Conservation (phyloP, 1,140 invertebrate genomes). For the Anoplolepis gracilipes region DNA sequence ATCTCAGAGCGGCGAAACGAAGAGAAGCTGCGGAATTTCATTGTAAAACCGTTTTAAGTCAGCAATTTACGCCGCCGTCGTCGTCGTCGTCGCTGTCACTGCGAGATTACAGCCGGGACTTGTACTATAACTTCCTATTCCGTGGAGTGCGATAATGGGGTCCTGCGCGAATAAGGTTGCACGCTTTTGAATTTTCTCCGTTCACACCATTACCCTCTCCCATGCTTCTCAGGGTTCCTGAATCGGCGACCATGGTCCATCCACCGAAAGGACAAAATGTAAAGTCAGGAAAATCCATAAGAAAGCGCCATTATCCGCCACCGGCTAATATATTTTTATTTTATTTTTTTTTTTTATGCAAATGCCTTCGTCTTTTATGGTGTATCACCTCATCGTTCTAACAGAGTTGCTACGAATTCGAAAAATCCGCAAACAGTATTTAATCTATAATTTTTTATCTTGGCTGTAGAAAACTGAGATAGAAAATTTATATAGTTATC, state of each 20-base stretch:
- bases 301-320: background rate
- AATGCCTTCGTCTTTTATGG: background rate
- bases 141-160: background rate
- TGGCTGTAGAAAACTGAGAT: background rate
- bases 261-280: background rate
- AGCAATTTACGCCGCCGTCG: background rate
- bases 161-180: background rate
- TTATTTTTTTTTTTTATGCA: background rate
- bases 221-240: background rate
- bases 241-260: background rate
- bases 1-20: background rate
- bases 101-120: slow-evolving; percentile 1
- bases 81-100: background rate
- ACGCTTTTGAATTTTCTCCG: background rate
- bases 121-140: slow-evolving; percentile 15
- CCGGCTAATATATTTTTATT: too few species aligned
- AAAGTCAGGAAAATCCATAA: background rate
- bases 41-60: slow-evolving; percentile 18
- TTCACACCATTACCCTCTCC: background rate
- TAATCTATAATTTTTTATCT: background rate
- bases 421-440: background rate
- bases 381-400: background rate
- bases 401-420: background rate
- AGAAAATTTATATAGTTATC: background rate
- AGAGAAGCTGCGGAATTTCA: background rate